A percentile compares a stretch with the other conserved stretches of the same genome.
These are phyloP conservation scores for Dufourea novaeangliae DNA, from an alignment of 1,140 invertebrate genomes.

Conservation along the genomic window DNA sequence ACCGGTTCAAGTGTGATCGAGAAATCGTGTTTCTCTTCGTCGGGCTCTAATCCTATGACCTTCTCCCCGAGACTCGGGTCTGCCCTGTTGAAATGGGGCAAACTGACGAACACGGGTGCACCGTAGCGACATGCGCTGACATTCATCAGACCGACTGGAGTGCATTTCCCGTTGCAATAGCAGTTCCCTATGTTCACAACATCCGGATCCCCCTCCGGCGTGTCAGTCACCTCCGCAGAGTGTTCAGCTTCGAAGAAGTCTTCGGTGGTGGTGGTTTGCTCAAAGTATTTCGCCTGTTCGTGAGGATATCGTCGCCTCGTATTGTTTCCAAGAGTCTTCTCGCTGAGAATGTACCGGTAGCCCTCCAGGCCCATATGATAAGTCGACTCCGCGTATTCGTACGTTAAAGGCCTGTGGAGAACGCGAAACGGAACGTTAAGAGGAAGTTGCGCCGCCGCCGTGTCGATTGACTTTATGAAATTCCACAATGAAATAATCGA, in stretches of 20 bases:
- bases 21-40: conserved; percentile 83
- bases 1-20: conserved; percentile 86
- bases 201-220: conserved; percentile 74
- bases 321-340: conserved; percentile 77
- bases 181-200: conserved; percentile 85
- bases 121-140: conserved; percentile 81
- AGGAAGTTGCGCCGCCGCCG: too few species aligned
- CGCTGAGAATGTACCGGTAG: conserved; percentile 75
- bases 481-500: too few species aligned
- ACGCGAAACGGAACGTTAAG: too few species aligned
- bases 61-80: conserved; percentile 82
- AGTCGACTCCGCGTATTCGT: conserved; percentile 61
- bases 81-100: conserved; percentile 88
- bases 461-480: too few species aligned
- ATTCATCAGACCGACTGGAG: conserved; percentile 85
- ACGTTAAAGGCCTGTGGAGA: conserved; percentile 17
- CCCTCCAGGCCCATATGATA: conserved; percentile 71
- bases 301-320: conserved; percentile 75
- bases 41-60: conserved; percentile 84
- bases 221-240: conserved; percentile 45
- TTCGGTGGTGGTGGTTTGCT: conserved; percentile 75
- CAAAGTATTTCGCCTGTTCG: conserved; percentile 77
- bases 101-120: conserved; percentile 85
- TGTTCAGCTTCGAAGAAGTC: conserved; percentile 73
- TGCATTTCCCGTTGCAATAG: conserved; percentile 87